A percentile compares a stretch with the other conserved stretches of the same genome.
phyloP scores from a whole-genome alignment of 2,888 invertebrate species.

The Lymantria dispar region DNA sequence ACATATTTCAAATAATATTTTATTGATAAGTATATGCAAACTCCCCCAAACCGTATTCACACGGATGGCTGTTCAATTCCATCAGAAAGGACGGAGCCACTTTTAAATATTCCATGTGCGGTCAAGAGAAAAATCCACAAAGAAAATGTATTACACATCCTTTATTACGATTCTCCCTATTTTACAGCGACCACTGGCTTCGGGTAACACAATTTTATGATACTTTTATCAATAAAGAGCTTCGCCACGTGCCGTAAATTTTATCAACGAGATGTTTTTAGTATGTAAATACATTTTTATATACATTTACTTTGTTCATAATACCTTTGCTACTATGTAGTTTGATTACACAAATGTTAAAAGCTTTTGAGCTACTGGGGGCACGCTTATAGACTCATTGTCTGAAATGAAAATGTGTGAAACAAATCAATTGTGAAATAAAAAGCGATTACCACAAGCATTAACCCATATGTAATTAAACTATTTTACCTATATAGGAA shows the following conservation, averaged over 20 bases:
- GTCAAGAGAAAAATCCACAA: slow-evolving; percentile 79
- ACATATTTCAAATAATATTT: slow-evolving; percentile 19
- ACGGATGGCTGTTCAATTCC: slow-evolving; percentile 68
- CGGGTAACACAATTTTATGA: slow-evolving; percentile 58
- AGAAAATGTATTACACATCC: slow-evolving; percentile 78
- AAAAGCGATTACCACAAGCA: too few species aligned
- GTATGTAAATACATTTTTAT: background rate
- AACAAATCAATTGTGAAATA: too few species aligned
- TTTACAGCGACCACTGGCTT: slow-evolving; percentile 39
- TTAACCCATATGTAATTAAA: too few species aligned
- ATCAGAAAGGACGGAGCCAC: slow-evolving; percentile 55
- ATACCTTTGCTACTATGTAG: too few species aligned
- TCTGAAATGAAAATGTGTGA: too few species aligned
- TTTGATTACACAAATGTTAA: too few species aligned
- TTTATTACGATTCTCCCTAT: slow-evolving; percentile 73
- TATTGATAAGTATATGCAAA: slow-evolving; percentile 45
- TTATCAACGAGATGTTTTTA: slow-evolving; percentile 1
- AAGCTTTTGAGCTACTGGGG: too few species aligned
- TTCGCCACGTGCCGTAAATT: slow-evolving; percentile 30
- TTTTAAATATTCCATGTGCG: slow-evolving; percentile 80
- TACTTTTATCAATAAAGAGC: slow-evolving; percentile 56
- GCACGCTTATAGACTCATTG: too few species aligned
- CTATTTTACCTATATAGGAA: too few species aligned
- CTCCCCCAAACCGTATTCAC: slow-evolving; percentile 53
- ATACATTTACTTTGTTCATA: background rate